Base-by-base conservation (phyloP, 1,140 invertebrate species). In the Neuroterus valhalla region DNA sequence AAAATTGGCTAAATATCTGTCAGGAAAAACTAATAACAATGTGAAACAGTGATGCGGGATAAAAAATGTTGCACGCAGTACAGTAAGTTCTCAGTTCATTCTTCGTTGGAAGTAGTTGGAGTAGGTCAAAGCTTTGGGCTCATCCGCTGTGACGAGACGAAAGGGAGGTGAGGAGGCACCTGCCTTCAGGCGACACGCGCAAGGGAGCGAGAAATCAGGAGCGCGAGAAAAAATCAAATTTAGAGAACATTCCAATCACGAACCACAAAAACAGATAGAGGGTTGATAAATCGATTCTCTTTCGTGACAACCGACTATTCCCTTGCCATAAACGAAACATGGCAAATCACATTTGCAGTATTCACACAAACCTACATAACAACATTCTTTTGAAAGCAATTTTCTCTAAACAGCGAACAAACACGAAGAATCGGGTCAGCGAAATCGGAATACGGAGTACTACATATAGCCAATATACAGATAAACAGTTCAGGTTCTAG, bases 171-270 rank as follows among this genome's bases (percentile, higher is more conserved):
- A 62, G n/a, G 55, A 62, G 55, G 55, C 55, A 62, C 55, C 55
- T 62, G 55, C 55, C 55, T 62, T 62, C 26, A 62, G 55, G 55
- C 55, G 55, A 62, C 55, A 62, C 55, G 55, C 55, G 55, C 55
- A 62, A 62, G 55, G 55, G 55, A 62, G 55, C 55, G 55, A 62
- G 55, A 62, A 62, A 62, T 62, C 55, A 62, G 55, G 55, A 62
- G 55, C 26, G 23, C 55, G 15, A 62, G 55, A 31, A 62, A 62
- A 62, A 62, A 62, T 62, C 55, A 62, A 62, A 62, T 62, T 62
- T 62, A 62, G 55, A 26, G 23, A 62, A 62, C 55, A 62, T 62
- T 62, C 55, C 55, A 62, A 62, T 62, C 55, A 62, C 55, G 55
- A 62, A 26, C 55, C 55, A 62, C 26, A 62, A 62, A 62, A 31